Evolutionary conservation across 1,140 invertebrate genomes (phyloP), one percentile per base, ranked within the genome.

Genomic region (Lepidurus packardi): DNA sequence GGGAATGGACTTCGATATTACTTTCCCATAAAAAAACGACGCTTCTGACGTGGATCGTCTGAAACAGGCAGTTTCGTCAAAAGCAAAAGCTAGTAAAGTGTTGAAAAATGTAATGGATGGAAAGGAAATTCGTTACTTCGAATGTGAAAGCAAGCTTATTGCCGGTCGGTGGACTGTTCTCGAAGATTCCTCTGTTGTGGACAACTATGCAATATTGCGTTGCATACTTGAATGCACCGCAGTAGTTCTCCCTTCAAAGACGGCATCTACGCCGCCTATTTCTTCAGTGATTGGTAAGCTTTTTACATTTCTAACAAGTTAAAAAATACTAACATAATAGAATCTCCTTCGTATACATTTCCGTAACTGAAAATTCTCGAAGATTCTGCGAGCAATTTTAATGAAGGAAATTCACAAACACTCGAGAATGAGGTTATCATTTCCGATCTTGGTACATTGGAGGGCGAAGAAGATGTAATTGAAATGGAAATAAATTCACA

Each of bases 391-490:
- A 47, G 45, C 45, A 47, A 47, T 47, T 47, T 47, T 47, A 16
- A 47, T 47, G 45, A 47, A 47, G 45, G 45, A 47, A 47, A 47
- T 47, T 47, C 45, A 47, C 45, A 47, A 47, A 47, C 45, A 47
- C 2, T 47, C 45, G 45, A 47, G 45, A 47, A 47, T 47, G 45
- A 47, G 45, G 16, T 47, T 47, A 47, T 47, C 45, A 9, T 47
- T 47, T 47, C 45, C 45, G 45, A 16, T 47, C 45, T 47, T 47
- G 45, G 45, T 47, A 47, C 45, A 47, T 47, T 47, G 45, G 45
- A 47, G 45, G 45, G 16, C 45, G 45, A 9, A 47, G 45, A 47
- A 47, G 45, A 47, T 47, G 45, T 47, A 47, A 47, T 47, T 47
- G 45, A 47, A 47, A 1, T 47, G 45, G 45, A 47, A 47, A 16